Base-by-base conservation (phyloP, 1,140 invertebrate genomes). In the Aphis craccivora region DNA sequence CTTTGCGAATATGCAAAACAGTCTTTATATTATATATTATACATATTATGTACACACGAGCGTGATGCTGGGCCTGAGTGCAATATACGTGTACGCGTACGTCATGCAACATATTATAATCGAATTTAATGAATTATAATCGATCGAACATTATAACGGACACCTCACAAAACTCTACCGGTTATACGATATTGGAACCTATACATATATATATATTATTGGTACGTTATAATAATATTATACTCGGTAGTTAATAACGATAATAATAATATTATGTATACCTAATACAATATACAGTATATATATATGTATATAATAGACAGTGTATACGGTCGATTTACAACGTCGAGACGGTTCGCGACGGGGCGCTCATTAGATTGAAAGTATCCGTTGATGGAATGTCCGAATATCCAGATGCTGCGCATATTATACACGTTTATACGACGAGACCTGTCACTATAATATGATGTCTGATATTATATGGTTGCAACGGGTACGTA, bases 281-380 rank as follows among this genome's bases (percentile, higher is more conserved):
- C n/a, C 20, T 37, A 37, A 0, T 40, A 40, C 48, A 11, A 14
- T 20, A 2, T 83, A 83, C 4, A n/a, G n/a, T n/a, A n/a, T 4
- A 84, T 30, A 43, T 25, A 45, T 45, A 40, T 37, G 9, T 43
- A 45, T 84, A 37, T 37, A 22, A 40, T 11, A 51, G 3, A 51
- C 48, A 51, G 18, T 51, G 76, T 84, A 43, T 37, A 35, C n/a
- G 30, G 51, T 89, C 48, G 87, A 89, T 89, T 89, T 55, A 53
- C n/a, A 37, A 55, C 48, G 87, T 55, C 48, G n/a, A 87, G 86
- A n/a, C 86, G 48, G 87, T 89, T 55, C 87, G n/a, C 48, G 87
- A 25, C 87, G 48, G 87, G 87, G 48, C 9, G 87, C 48, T 89
- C 87, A 55, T 89, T 89, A 89, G 87, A 89, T 89, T 55, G 35